Base-by-base conservation (phyloP, 2,797 vertebrate genomes). In the Acridotheres tristis region DNA sequence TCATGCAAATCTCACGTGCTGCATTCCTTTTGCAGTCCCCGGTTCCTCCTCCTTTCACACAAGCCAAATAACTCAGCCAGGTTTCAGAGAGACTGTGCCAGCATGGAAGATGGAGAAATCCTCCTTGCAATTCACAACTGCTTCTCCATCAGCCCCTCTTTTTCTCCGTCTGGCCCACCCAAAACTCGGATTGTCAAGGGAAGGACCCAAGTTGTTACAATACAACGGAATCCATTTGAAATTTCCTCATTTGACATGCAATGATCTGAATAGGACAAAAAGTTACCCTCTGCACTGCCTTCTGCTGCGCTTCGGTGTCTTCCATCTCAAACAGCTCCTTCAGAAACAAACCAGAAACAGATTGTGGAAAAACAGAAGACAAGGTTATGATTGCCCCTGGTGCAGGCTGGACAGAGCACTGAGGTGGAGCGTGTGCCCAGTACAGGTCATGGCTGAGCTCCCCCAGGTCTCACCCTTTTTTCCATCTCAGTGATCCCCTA, bases 281-380 rank as follows among this genome's bases (percentile, higher is more conserved):
- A 36, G 5, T 97, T 98, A 97, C 97, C 97, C 81, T 94, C 40
- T 79, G 94, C 73, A 97, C 90, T 3, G 48, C 90, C 57, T 95
- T 93, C 78, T 3, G 61, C 38, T 96, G 86, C 1, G 0, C 57
- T 61, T 90, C 83, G 0, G 83, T 58, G 50, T 94, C 87, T 68
- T 95, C 93, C 36, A 29, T 76, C 68, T 97, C 94, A 79, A 97
- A 91, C 48, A 97, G 95, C 4, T 17, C 95, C 97, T 98, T 88
- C 48, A 55, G 90, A 84, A 79, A 89, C 43, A 87, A 71, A 90
- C 2, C 45, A 85, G 53, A 77, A 65, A 90, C 4, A 68, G 57
- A 10, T 65, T 34, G 32, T 55, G 30, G 10, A 16, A 29, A 59
- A 65, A 22, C 9, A 13, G 15, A 32, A 74, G 4, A 30, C 7